phyloP scores from a whole-genome alignment of 2,888 invertebrate genomes.

The Scrobipalpa atriplicella region DNA sequence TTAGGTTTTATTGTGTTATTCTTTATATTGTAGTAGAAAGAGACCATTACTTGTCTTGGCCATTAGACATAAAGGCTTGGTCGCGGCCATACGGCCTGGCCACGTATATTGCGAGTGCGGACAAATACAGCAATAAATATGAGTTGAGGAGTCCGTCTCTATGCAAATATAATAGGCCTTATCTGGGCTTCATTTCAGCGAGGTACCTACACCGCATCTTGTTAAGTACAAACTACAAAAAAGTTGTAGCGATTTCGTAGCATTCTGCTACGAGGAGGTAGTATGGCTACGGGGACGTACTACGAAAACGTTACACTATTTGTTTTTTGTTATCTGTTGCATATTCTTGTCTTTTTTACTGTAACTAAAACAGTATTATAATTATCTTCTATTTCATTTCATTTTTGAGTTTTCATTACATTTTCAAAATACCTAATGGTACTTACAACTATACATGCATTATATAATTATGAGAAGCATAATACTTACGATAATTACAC shows the following conservation, averaged over 20 bases:
- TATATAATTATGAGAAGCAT: no score
- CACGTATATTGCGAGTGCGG: conserved; percentile 36
- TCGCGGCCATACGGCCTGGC: not conserved
- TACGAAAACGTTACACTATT: not conserved
- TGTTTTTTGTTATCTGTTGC: no score
- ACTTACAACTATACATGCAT: no score
- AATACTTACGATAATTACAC: no score
- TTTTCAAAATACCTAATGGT: no score
- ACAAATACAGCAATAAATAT: conserved; percentile 61
- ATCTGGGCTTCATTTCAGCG: conserved; percentile 47
- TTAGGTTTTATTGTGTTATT: conserved; percentile 19
- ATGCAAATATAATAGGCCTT: conserved; percentile 76
- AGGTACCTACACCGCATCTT: conserved; percentile 39
- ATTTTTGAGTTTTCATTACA: no score
- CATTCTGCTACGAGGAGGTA: conserved; percentile 4
- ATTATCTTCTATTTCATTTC: no score
- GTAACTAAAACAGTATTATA: no score
- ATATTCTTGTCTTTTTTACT: no score
- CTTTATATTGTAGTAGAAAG: conserved; percentile 4
- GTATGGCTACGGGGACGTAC: conserved; percentile 7
- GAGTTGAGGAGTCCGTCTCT: conserved; percentile 52
- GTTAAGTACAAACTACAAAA: conserved; percentile 11
- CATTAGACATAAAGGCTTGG: conserved; percentile 20
- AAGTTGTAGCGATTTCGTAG: conserved; percentile 9
- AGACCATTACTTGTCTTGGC: not conserved